These are phyloP conservation scores for Helicoverpa assulta DNA, from an alignment of 2,888 invertebrate species.

Conservation along the genomic window DNA sequence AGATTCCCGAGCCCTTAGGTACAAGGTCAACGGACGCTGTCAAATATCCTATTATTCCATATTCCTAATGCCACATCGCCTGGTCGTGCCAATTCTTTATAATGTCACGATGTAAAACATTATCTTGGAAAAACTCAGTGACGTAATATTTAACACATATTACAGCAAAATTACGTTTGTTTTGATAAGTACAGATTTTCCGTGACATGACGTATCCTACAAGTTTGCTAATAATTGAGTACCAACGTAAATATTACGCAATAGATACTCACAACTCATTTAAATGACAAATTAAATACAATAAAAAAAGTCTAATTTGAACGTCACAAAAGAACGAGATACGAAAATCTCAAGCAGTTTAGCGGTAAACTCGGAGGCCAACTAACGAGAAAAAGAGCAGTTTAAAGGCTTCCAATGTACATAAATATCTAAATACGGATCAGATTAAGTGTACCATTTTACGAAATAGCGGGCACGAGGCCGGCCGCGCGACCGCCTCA, in stretches of 20 bases:
- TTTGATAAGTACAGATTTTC: conserved; percentile 42
- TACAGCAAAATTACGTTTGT: conserved; percentile 16
- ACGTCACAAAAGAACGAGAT: conserved; percentile 13
- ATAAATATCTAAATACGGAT: conserved; percentile 66
- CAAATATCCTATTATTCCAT: conserved; percentile 59
- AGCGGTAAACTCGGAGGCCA: conserved; percentile 27
- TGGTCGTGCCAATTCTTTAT: conserved; percentile 48
- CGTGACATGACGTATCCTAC: background rate
- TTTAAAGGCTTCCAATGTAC: conserved; percentile 61
- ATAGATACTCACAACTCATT: conserved; percentile 4
- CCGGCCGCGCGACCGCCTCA: conserved; percentile 48
- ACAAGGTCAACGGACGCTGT: conserved; percentile 64
- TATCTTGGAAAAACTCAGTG: conserved; percentile 35
- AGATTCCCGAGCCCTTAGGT: conserved; percentile 67
- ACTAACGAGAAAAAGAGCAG: conserved; percentile 54
- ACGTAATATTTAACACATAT: conserved; percentile 26
- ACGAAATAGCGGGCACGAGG: conserved; percentile 56
- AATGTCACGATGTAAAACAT: conserved; percentile 39
- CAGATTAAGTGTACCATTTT: conserved; percentile 64
- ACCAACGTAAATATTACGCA: conserved; percentile 10
- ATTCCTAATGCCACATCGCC: conserved; percentile 49
- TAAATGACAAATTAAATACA: conserved; percentile 22
- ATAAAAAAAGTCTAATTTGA: conserved; percentile 21
- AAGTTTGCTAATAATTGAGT: conserved; percentile 3
- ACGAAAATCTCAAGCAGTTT: conserved; percentile 39